Conservation (phyloP, 2,888 invertebrate genomes). For the Digitonthophagus gazella region DNA sequence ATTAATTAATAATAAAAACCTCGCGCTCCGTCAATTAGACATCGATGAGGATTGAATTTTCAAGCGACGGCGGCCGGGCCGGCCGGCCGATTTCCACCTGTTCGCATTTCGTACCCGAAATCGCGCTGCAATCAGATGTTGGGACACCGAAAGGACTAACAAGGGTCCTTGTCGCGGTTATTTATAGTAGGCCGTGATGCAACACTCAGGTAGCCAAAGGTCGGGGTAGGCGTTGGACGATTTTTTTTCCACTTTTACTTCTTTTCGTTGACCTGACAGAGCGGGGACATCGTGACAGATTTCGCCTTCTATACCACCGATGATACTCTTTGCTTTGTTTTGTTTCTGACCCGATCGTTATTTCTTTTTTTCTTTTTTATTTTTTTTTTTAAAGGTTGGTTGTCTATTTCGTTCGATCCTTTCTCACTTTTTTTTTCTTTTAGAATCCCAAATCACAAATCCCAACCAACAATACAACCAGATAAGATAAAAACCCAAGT, state of each 20-base stretch:
- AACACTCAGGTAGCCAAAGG: slow-evolving; percentile 52
- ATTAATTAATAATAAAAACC: slow-evolving; percentile 21
- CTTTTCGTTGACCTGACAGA: slow-evolving; percentile 45
- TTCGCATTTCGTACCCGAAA: neutral
- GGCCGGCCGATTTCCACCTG: slow-evolving; percentile 6
- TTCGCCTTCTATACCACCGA: slow-evolving; percentile 35
- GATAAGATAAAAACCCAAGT: neutral
- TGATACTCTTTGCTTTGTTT: slow-evolving; percentile 24
- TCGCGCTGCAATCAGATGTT: slow-evolving; percentile 46
- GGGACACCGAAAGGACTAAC: slow-evolving; percentile 45
- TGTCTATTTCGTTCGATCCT: slow-evolving; percentile 19
- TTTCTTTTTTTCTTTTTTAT: slow-evolving; percentile 3
- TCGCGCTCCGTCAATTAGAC: slow-evolving; percentile 3
- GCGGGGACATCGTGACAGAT: slow-evolving; percentile 48
- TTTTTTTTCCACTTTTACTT: slow-evolving; percentile 32
- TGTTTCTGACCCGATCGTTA: slow-evolving; percentile 13
- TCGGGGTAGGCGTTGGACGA: slow-evolving; percentile 50
- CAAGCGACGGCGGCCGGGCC: neutral
- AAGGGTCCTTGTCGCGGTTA: slow-evolving; percentile 52
- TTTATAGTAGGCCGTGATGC: slow-evolving; percentile 50
- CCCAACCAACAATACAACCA: neutral
- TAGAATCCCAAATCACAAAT: too few relatives aligned
- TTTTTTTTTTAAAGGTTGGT: neutral
- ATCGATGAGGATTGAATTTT: slow-evolving; percentile 3
- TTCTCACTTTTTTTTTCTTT: slow-evolving; percentile 12